Base-by-base conservation (phyloP, 1,140 invertebrate genomes). In the Drosophila bocki region DNA sequence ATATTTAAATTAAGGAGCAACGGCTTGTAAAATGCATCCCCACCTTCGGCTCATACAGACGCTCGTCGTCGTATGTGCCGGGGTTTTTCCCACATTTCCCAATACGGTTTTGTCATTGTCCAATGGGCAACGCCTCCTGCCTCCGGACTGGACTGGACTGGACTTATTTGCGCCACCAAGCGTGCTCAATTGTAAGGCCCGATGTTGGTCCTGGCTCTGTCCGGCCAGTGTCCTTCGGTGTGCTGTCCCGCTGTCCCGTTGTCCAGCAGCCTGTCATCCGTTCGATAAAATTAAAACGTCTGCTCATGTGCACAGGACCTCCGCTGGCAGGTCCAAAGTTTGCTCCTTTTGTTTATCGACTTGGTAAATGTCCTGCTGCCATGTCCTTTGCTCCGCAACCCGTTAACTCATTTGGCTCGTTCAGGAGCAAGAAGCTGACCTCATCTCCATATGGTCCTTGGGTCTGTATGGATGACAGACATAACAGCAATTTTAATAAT, bases 1-100 rank as follows among this genome's bases (percentile, higher is more conserved):
- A 90, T 85, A 85, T 90, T 90, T 85, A 90, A 90, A 90, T 82
- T 90, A 90, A 90, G 83, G 54, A 79, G 85, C 85, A 90, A 37
- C 81, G 78, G 85, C 67, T 90, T 90, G 85, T 90, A 39, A 90
- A 90, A 90, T 90, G 78, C 85, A 75, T 51, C 72, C 78, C 62
- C 42, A 54, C 64, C 11, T 17, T n/a, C 35, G n/a, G 12, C 45
- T 26, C 45, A 22, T 12, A 13, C 32, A 15, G 17, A 7, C 64
- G 42, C 35, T 39, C 56, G 44, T 47, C 56, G 44, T 42, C 64
- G 44, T 33, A 56, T 60, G 67, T 35, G 59, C 42, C 39, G 54
- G 50, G 60, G 32, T 3, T 53, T 56, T 69, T 69, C 32, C 48
- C 75, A 67, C 70, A 75, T 77, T 80, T 84, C 83, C 69, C 82